Evolutionary conservation across 2,113 vertebrate genomes (phyloP), one percentile per base, ranked within the genome.

Genomic region (Charadrius vociferus): DNA sequence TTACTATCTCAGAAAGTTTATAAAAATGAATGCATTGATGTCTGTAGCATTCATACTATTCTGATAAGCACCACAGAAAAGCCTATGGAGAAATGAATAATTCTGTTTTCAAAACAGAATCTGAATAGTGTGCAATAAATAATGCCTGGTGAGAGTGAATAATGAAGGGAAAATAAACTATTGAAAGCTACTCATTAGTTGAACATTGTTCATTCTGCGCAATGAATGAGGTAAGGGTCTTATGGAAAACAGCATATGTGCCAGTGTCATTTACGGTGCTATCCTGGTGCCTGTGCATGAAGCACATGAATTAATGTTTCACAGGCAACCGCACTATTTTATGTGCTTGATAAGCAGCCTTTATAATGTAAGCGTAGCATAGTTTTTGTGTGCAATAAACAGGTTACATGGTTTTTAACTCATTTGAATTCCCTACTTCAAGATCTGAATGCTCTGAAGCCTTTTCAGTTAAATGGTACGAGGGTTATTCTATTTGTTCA

Each of bases 61-160:
- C 87, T 81, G 71, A 92, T 92, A 87, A 90, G 90, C 85, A 92
- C 58, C 29, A 62, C 84, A 82, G 90, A 94, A 93, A 85, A 95
- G 84, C 91, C 93, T 30, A 81, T 70, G 92, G 91, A 94, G 90
- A 96, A 95, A 92, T 90, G 92, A 95, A 86, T 94, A 96, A 97
- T 94, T 93, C 84, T 92, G 87, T 96, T 96, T 97, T 90, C 95
- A 92, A 94, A 90, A 95, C 90, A 81, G 85, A 90, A 93, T 92
- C 63, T 95, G 88, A 96, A 95, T 92, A 93, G 92, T 1, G 1
- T 82, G 74, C 79, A 77, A 79, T 96, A 96, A 97, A 96, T 95
- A 96, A 96, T 77, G 96, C 95, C 93, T 96, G 92, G 90, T 83
- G 95, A 94, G 92, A 65, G 71, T n/a, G 82, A 94, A 96, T 90